A percentile compares a stretch with the other conserved stretches of the same genome.
phyloP scores from a whole-genome alignment of 2,888 invertebrate genomes.

The Taphrorychus bicolor region DNA sequence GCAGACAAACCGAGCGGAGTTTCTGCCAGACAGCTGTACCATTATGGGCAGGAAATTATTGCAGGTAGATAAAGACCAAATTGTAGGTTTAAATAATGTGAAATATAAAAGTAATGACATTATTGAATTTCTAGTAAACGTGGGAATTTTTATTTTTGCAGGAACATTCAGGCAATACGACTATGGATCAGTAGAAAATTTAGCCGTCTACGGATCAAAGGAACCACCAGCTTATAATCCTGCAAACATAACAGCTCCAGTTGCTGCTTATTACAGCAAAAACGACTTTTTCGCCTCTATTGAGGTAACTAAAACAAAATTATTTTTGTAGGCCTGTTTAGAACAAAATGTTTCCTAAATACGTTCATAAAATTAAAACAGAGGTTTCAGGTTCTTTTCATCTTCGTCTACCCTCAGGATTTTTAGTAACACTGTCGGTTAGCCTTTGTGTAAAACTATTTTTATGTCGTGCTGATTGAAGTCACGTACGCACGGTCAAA shows the following conservation, averaged over 20 bases:
- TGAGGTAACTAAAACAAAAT: constrained; percentile 9
- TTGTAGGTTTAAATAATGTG: not conserved
- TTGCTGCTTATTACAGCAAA: constrained; percentile 17
- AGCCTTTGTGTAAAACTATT: too few relatives aligned
- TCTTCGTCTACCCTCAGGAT: too few relatives aligned
- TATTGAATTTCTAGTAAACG: too few relatives aligned
- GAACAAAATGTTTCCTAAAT: too few relatives aligned
- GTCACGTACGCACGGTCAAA: too few relatives aligned
- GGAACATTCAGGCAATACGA: constrained; percentile 62
- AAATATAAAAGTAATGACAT: too few relatives aligned
- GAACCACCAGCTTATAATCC: constrained; percentile 60
- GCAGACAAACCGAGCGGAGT: constrained; percentile 16
- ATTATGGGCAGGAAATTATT: constrained; percentile 22
- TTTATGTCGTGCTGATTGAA: too few relatives aligned
- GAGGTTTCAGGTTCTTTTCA: too few relatives aligned
- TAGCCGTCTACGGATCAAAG: constrained; percentile 50
- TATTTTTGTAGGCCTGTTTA: too few relatives aligned
- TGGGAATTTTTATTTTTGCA: too few relatives aligned
- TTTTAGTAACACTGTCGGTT: too few relatives aligned
- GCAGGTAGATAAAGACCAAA: constrained; percentile 19
- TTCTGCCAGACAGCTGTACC: constrained; percentile 3
- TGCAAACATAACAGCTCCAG: constrained; percentile 47
- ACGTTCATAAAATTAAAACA: too few relatives aligned
- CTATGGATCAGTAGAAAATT: constrained; percentile 58
- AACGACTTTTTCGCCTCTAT: constrained; percentile 19